Conservation (phyloP, 2,113 vertebrate species). For the Colistium nudipinnis region DNA sequence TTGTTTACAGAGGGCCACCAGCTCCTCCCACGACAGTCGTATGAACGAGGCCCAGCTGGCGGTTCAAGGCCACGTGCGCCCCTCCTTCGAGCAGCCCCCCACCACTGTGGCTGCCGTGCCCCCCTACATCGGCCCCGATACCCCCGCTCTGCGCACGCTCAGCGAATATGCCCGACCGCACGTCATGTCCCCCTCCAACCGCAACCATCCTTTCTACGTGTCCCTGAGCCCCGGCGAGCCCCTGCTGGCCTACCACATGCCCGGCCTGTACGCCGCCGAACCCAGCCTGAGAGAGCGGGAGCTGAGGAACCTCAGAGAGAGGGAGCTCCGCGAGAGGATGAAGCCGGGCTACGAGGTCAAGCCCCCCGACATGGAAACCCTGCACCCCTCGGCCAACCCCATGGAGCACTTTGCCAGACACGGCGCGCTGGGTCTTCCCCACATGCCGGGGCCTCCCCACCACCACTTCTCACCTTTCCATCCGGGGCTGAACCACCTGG, state of each 20-base stretch:
- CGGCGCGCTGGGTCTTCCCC: conserved; percentile 90
- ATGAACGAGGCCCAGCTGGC: conserved; percentile 87
- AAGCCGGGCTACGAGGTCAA: conserved; percentile 98
- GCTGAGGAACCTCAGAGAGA: conserved; percentile 91
- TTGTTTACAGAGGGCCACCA: conserved; percentile 86
- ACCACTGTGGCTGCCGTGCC: conserved; percentile 95
- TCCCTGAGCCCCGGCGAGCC: conserved; percentile 93
- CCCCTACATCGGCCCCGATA: conserved; percentile 95
- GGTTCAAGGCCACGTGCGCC: conserved; percentile 86
- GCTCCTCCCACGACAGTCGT: conserved; percentile 92
- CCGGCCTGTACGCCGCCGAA: conserved; percentile 91
- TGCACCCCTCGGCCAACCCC: conserved; percentile 92
- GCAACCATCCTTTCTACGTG: conserved; percentile 96
- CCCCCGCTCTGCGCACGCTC: conserved; percentile 94
- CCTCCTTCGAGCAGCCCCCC: conserved; percentile 90
- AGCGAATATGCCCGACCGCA: conserved; percentile 97
- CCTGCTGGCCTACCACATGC: conserved; percentile 96
- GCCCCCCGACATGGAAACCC: conserved; percentile 91
- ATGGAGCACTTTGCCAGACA: conserved; percentile 98
- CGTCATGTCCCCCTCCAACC: conserved; percentile 97
- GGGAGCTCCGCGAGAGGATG: conserved; percentile 96
- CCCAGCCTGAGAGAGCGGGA: conserved; percentile 92
- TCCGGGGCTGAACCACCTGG: conserved; percentile 90
- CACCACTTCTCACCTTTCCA: conserved; percentile 94
- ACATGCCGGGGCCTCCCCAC: conserved; percentile 91